Evolutionary conservation across 2,113 vertebrate genomes (phyloP).

Genomic region (Pitta sordida): DNA sequence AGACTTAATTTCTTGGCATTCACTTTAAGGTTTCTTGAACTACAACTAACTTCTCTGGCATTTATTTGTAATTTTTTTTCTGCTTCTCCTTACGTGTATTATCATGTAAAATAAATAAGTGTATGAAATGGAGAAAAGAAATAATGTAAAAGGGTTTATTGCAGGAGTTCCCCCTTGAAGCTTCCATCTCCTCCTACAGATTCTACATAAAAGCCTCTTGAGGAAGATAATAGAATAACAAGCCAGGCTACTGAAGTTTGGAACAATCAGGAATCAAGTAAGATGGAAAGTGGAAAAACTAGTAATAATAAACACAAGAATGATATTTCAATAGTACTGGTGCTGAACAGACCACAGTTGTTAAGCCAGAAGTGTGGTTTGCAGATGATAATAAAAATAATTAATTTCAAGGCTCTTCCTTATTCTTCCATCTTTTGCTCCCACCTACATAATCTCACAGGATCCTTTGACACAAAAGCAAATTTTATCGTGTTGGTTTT

Average conservation of each 20-base stretch:
- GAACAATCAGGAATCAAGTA: conserved; percentile 14
- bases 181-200: conserved; percentile 2
- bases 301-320: conserved; percentile 11
- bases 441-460: not conserved
- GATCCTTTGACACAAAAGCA: conserved; percentile 23
- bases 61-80: not conserved
- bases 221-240: conserved; percentile 25
- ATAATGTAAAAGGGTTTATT: not conserved
- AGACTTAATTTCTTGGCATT: not conserved
- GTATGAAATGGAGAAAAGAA: not conserved
- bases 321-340: not conserved
- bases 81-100: not conserved
- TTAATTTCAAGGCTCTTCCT: not conserved
- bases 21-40: not conserved
- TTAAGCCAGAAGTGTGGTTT: not conserved
- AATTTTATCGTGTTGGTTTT: not conserved
- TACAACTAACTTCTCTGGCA: not conserved
- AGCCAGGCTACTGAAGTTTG: not conserved
- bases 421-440: not conserved
- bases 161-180: not conserved
- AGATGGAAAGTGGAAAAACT: not conserved
- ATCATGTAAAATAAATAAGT: conserved; percentile 1
- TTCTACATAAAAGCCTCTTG: conserved; percentile 29
- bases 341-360: not conserved
- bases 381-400: conserved; percentile 17